Evolutionary conservation across 2,888 invertebrate genomes (phyloP), one percentile per base, ranked within the genome.

Genomic region (Sesia apiformis): DNA sequence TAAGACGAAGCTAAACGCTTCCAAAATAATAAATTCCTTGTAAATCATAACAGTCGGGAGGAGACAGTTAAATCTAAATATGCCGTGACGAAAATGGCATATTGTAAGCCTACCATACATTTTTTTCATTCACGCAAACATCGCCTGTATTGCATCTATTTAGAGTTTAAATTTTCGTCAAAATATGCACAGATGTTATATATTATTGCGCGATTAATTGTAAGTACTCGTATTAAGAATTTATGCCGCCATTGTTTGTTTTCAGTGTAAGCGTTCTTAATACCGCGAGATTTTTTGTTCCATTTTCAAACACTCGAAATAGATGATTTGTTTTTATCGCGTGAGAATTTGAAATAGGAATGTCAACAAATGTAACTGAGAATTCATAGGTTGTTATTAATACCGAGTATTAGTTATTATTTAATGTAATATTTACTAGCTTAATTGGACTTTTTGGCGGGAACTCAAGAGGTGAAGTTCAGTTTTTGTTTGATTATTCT

Each of bases 291-390:
- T 83, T 82, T 73, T 84, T 84, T 83, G 46, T 46, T 46, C 69
- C 70, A 74, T 74, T 73, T 64, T 69, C 62, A 59, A 63, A 58
- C 74, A 74, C 77, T 78, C 71, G 66, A 77, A 80, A 79, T 81
- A 78, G 74, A 78, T 72, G 74, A 42, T 74, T 77, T 78, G 71
- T 76, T 78, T 78, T 70, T 69, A 70, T 66, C 64, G 76, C 83
- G 83, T 84, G 84, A 82, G 84, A 85, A 80, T 78, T 76, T 72
- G 67, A 74, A 74, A 70, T 23, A 70, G 72, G 74, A 72, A 73
- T 74, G 80, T 78, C 77, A 71, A 68, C 70, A 63, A 7, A 7
- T 42, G 23, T 23, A 23, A 23, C 23, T 23, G 23, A 2, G 23
- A 23, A 23, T 23, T 1, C 23, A 1, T 23, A 23, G 23, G 23